phyloP scores from a whole-genome alignment of 2,888 invertebrate species.

The Gymnoscelis rufifasciata region DNA sequence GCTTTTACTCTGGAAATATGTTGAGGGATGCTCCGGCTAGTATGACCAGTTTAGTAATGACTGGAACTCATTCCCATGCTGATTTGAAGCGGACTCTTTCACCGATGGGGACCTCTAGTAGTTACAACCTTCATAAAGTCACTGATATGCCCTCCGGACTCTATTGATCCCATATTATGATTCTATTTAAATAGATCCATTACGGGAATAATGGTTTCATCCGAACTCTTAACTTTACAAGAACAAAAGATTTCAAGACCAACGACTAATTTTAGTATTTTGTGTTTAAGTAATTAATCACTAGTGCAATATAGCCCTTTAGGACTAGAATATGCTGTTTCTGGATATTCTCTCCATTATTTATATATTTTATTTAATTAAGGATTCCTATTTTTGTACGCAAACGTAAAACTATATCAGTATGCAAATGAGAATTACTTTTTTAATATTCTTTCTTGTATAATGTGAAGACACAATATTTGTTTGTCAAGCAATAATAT shows the following conservation, averaged over 20 bases:
- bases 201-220: background rate
- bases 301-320: slow-evolving; percentile 71
- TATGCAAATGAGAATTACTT: too few relatives aligned
- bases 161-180: slow-evolving; percentile 62
- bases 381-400: too few relatives aligned
- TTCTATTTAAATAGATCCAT: background rate
- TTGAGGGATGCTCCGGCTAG: slow-evolving; percentile 69
- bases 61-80: slow-evolving; percentile 64
- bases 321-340: slow-evolving; percentile 32
- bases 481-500: too few relatives aligned
- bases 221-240: slow-evolving; percentile 21
- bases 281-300: slow-evolving; percentile 54
- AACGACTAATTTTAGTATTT: slow-evolving; percentile 72
- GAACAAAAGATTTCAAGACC: slow-evolving; percentile 54
- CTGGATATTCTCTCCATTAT: slow-evolving; percentile 7
- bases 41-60: slow-evolving; percentile 69
- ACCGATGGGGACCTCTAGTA: slow-evolving; percentile 54
- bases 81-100: slow-evolving; percentile 69
- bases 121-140: slow-evolving; percentile 79
- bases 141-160: slow-evolving; percentile 86
- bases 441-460: too few relatives aligned
- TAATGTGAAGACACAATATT: too few relatives aligned
- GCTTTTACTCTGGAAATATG: slow-evolving; percentile 81
- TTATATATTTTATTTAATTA: too few relatives aligned
- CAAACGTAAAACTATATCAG: too few relatives aligned